Evolutionary conservation across 2,797 vertebrate species (phyloP).

Genomic region (Hippoglossus hippoglossus): DNA sequence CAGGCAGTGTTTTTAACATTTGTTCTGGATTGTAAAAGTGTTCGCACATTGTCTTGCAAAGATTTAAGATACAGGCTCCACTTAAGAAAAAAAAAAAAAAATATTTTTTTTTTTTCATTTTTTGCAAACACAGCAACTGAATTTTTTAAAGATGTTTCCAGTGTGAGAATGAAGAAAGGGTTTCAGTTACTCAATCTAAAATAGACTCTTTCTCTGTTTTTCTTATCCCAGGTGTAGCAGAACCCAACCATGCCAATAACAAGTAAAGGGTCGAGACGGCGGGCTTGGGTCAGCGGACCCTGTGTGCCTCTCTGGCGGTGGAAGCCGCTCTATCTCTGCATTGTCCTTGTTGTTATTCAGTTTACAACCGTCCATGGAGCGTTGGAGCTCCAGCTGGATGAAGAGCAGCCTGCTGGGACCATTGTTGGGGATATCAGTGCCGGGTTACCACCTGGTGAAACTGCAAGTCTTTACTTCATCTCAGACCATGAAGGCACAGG

Average conservation of each 20-base stretch:
- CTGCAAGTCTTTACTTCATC: slow-evolving; percentile 94
- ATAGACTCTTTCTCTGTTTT: slow-evolving; percentile 20
- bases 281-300: slow-evolving; percentile 59
- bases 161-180: slow-evolving; percentile 16
- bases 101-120: slow-evolving; percentile 50
- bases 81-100: slow-evolving; percentile 23
- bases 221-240: slow-evolving; percentile 79
- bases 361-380: slow-evolving; percentile 78
- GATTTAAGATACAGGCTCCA: slow-evolving; percentile 47
- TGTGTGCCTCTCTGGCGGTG: slow-evolving; percentile 51
- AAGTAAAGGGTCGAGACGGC: slow-evolving; percentile 75
- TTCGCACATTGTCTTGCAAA: slow-evolving; percentile 54
- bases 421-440: slow-evolving; percentile 97
- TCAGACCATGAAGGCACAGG: slow-evolving; percentile 93
- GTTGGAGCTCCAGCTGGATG: slow-evolving; percentile 94
- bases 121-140: slow-evolving; percentile 11
- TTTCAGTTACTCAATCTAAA: background rate
- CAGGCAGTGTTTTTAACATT: slow-evolving; percentile 53
- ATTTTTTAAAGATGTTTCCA: slow-evolving; percentile 41
- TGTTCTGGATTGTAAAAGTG: slow-evolving; percentile 58
- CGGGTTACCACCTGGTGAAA: slow-evolving; percentile 88
- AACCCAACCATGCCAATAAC: slow-evolving; percentile 79
- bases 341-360: slow-evolving; percentile 72
- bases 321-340: slow-evolving; percentile 64
- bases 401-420: slow-evolving; percentile 94